phyloP scores from a whole-genome alignment of 2,797 vertebrate species.

The Enoplosus armatus region DNA sequence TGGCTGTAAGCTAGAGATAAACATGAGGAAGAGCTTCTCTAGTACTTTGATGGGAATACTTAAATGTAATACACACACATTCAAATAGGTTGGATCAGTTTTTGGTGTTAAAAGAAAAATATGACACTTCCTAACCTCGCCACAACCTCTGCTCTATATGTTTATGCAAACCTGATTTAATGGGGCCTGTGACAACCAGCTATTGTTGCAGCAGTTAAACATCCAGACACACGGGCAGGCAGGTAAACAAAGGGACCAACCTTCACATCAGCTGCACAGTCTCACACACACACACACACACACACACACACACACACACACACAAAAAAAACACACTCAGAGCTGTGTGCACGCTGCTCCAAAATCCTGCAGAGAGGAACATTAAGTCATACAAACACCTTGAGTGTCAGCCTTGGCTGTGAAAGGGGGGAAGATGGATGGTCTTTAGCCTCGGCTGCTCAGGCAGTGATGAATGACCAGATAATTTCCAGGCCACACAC shows the following conservation, averaged over 20 bases:
- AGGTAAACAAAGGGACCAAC: constrained; percentile 51
- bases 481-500: constrained; percentile 77
- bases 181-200: constrained; percentile 35
- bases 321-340: constrained; percentile 15
- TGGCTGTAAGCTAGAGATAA: constrained; percentile 21
- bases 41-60: not conserved
- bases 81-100: not conserved
- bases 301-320: constrained; percentile 13
- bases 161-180: constrained; percentile 47
- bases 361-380: constrained; percentile 76
- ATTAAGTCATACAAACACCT: constrained; percentile 89
- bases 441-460: constrained; percentile 72
- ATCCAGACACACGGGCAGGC: constrained; percentile 11
- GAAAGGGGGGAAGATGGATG: constrained; percentile 79
- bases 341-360: constrained; percentile 33
- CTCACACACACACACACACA: constrained; percentile 9
- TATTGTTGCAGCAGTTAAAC: constrained; percentile 39
- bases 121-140: constrained; percentile 14
- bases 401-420: constrained; percentile 86
- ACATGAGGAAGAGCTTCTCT: constrained; percentile 28
- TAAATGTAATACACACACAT: not conserved
- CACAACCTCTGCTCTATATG: constrained; percentile 2
- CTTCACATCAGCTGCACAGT: constrained; percentile 35
- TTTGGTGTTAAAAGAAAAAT: constrained; percentile 27
- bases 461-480: constrained; percentile 82